Conservation (phyloP, 2,888 invertebrate genomes). For the Xestia ashworthii region DNA sequence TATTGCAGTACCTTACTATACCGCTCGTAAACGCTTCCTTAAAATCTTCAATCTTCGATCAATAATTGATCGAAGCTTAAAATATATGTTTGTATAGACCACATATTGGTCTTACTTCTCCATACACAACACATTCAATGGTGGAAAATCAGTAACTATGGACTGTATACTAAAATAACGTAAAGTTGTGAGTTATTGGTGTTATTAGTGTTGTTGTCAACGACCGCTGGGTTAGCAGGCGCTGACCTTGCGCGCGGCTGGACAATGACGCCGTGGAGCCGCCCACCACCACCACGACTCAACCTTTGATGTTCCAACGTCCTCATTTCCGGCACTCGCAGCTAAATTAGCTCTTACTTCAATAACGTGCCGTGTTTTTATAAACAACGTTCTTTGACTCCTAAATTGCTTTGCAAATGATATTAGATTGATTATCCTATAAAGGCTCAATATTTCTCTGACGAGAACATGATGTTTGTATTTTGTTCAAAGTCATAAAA, state of each 20-base stretch:
- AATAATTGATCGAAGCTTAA: too few species aligned
- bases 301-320: conserved; percentile 50
- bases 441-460: background rate
- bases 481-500: conserved; percentile 1
- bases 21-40: background rate
- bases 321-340: conserved; percentile 51
- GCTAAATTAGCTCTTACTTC: conserved; percentile 30
- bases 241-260: conserved; percentile 55
- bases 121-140: background rate
- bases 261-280: conserved; percentile 48
- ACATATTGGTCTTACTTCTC: background rate
- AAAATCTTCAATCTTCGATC: too few species aligned
- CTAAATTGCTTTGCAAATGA: conserved; percentile 14
- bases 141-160: background rate
- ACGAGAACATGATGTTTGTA: conserved; percentile 16
- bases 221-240: conserved; percentile 60
- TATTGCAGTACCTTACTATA: background rate
- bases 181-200: conserved; percentile 13
- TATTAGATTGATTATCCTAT: background rate
- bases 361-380: conserved; percentile 22
- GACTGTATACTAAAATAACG: background rate
- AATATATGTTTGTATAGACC: background rate
- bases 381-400: conserved; percentile 9
- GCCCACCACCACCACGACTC: conserved; percentile 40
- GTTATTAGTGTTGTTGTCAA: conserved; percentile 50